Evolutionary conservation across 2,113 vertebrate species (phyloP), one percentile per base, ranked within the genome.

Genomic region (Myocastor coypus): DNA sequence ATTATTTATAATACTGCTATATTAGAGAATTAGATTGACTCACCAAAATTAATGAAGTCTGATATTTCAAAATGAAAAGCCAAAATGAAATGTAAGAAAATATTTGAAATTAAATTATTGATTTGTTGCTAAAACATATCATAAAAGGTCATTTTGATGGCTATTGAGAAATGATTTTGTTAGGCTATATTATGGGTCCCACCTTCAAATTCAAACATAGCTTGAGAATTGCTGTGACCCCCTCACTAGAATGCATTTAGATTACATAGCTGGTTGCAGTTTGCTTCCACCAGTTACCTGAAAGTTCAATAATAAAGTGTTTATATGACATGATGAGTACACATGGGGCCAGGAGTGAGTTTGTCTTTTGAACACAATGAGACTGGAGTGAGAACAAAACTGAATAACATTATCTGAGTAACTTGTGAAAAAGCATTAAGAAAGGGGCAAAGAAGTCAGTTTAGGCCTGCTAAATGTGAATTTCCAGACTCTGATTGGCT

Each of bases 21-120:
- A 32, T 59, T 85, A 52, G 20, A 78, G 80, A 12, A 93, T n/a
- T 91, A 90, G 61, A 40, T 59, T 30, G 11, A 71, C 17, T 78
- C 11, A 19, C 52, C 11, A 75, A 63, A 80, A 64, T 80, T n/a
- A 50, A 87, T 63, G n/a, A 87, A 87, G 59, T 34, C 30, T 17
- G 19, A 75, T 83, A 86, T 83, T 91, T 30, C 40, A 87, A 84
- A 96, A 84, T 13, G 63, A 93, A 87, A 11, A 91, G 16, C 24
- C 14, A 90, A 46, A 64, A 71, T 0, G 24, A 86, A 40, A 73
- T 66, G 5, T 20, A 77, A 85, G 40, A 42, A 64, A 57, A 30
- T 89, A 82, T 34, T 95, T 77, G 42, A 87, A 68, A 82, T 57
- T 88, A 20, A 63, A 28, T 69, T 61, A 40, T 40, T 66, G 63